These are phyloP conservation scores for Sebastes baramenuke DNA, from an alignment of 2,797 vertebrate genomes.

Conservation along the genomic window DNA sequence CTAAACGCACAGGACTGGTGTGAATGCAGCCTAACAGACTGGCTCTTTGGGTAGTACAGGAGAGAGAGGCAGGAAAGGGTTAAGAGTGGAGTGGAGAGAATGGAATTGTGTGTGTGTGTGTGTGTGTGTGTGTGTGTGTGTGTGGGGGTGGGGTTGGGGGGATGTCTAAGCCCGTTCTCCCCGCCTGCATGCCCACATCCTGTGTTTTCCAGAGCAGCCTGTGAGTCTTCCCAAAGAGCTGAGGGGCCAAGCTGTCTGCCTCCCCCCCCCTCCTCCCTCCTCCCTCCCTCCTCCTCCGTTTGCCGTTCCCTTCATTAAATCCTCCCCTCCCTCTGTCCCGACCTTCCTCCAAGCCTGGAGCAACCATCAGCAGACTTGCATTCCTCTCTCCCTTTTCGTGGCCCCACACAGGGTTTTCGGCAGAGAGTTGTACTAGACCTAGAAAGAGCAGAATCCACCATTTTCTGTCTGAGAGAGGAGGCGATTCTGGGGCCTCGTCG, in stretches of 20 bases:
- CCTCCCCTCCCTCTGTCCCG: slow-evolving; percentile 68
- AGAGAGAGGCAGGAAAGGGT: slow-evolving; percentile 70
- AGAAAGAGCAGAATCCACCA: slow-evolving; percentile 29
- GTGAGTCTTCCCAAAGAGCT: slow-evolving; percentile 81
- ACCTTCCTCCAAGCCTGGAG: slow-evolving; percentile 76
- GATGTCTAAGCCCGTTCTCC: slow-evolving; percentile 69
- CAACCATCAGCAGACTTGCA: slow-evolving; percentile 77
- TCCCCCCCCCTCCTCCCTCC: slow-evolving; percentile 16
- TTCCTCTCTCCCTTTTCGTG: slow-evolving; percentile 77
- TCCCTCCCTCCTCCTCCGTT: slow-evolving; percentile 29
- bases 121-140: slow-evolving; percentile 18
- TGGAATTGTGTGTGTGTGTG: slow-evolving; percentile 42
- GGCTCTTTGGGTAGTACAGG: neutral
- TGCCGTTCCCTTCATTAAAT: slow-evolving; percentile 73
- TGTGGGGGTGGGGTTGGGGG: slow-evolving; percentile 54
- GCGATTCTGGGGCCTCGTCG: neutral
- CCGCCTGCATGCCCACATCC: slow-evolving; percentile 82
- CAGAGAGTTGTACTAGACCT: slow-evolving; percentile 34
- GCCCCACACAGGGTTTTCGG: slow-evolving; percentile 70
- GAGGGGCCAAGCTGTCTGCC: slow-evolving; percentile 84
- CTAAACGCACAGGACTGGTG: neutral
- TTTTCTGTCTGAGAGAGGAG: slow-evolving; percentile 16
- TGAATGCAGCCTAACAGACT: neutral
- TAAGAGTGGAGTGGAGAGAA: slow-evolving; percentile 63
- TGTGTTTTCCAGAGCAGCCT: slow-evolving; percentile 84